Evolutionary conservation across 2,113 vertebrate species (phyloP), one percentile per base, ranked within the genome.

Genomic region (Artemisiospiza belli): DNA sequence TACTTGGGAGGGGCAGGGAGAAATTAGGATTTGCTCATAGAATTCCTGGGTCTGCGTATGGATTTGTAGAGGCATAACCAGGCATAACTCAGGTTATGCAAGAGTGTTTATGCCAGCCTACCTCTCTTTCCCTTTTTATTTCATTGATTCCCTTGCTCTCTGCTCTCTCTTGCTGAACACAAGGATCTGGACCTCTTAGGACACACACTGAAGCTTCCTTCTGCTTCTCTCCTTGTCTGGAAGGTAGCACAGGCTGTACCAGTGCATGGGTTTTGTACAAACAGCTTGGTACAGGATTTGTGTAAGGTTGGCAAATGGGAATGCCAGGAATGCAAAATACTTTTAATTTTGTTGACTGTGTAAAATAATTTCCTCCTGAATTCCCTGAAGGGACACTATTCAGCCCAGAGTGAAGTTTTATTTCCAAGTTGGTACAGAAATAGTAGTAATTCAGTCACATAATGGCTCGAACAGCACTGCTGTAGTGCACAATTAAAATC

Each of bases 401-500:
- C 54, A 90, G 47, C 46, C 30, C 47, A 72, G 47, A 86, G 80
- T 75, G 30, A 87, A 75, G 23, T 90, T 93, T 81, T 72, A 89
- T 10, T 55, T 69, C 52, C 64, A 63, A 20, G 35, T 79, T 78
- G 19, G 74, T 66, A 83, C 2, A 88, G 89, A 87, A 95, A 81
- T 67, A 93, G 74, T 62, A 81, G 76, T 91, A 86, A 47, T 73
- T 82, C 46, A 83, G 90, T 59, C 33, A 55, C 62, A 18, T 55
- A 89, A 82, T 35, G 41, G 39, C 80, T 87, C 68, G 28, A 94
- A 70, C 33, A 66, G 46, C 13, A 18, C 49, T 87, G 49, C 82
- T 86, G 64, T 1, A 89, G 73, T 67, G 69, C 83, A 88, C 62
- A 87, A 94, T 90, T 93, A 92, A 92, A 95, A 79, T 63, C 61